Evolutionary conservation across 2,888 invertebrate species (phyloP).

Genomic region (Limenitis arthemis): DNA sequence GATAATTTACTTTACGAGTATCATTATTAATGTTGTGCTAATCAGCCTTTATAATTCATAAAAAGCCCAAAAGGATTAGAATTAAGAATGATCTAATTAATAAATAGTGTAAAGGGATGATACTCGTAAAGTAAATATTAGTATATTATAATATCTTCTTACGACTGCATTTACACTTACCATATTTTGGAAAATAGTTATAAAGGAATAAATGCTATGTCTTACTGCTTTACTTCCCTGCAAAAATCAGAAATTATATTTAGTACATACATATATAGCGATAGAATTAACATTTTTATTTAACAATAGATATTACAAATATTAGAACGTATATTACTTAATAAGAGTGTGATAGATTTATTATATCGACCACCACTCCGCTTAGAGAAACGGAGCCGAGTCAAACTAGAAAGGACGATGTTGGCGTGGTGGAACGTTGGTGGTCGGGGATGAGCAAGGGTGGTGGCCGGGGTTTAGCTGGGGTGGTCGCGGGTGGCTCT

Average conservation of each 20-base stretch:
- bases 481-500: constrained; percentile 53
- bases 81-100: constrained; percentile 34
- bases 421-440: constrained; percentile 11
- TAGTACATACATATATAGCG: not conserved
- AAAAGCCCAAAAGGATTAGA: not conserved
- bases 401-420: constrained; percentile 18
- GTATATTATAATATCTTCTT: too few species aligned
- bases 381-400: constrained; percentile 48
- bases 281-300: not conserved
- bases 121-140: too few species aligned
- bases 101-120: constrained; percentile 32
- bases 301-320: not conserved
- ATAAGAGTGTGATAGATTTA: constrained; percentile 67
- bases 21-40: too few species aligned
- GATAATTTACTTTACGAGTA: constrained; percentile 36
- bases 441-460: not conserved
- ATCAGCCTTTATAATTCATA: not conserved
- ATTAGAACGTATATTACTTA: constrained; percentile 16
- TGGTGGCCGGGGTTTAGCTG: constrained; percentile 41
- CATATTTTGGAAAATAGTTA: too few species aligned
- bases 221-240: too few species aligned
- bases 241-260: too few species aligned
- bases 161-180: too few species aligned
- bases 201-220: too few species aligned
- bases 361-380: constrained; percentile 46